Evolutionary conservation across 2,797 vertebrate genomes (phyloP).

Genomic region (Halcyon badia): DNA sequence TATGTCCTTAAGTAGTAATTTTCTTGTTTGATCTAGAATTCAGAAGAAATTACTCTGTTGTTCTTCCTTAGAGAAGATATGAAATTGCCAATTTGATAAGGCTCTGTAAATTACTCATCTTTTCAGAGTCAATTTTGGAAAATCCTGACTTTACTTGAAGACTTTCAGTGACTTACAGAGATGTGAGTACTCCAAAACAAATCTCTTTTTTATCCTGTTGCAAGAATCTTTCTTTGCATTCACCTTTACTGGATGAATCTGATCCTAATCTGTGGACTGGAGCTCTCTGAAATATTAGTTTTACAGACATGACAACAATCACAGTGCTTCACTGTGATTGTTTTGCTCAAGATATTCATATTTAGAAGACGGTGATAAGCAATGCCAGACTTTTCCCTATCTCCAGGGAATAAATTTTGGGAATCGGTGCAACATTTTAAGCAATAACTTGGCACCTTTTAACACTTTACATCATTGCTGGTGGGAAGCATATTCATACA

Average conservation of each 20-base stretch:
- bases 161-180: neutral
- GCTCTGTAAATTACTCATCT: neutral
- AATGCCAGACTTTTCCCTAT: slow-evolving; percentile 28
- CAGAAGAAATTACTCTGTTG: neutral
- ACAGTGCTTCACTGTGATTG: neutral
- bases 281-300: neutral
- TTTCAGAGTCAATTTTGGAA: neutral
- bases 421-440: slow-evolving; percentile 45
- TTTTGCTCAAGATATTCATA: slow-evolving; percentile 36
- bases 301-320: slow-evolving; percentile 3
- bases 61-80: neutral
- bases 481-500: slow-evolving; percentile 32
- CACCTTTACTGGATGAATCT: neutral
- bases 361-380: slow-evolving; percentile 13
- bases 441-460: slow-evolving; percentile 60
- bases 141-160: neutral
- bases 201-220: neutral
- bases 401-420: slow-evolving; percentile 14
- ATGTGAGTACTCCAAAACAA: neutral
- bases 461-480: slow-evolving; percentile 58
- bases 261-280: neutral
- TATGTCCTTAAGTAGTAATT: neutral
- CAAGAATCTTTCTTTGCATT: neutral
- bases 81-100: neutral
- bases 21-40: neutral